Evolutionary conservation across 2,888 invertebrate species (phyloP), one percentile per base, ranked within the genome.

Genomic region (Dasysyrphus tricinctus): DNA sequence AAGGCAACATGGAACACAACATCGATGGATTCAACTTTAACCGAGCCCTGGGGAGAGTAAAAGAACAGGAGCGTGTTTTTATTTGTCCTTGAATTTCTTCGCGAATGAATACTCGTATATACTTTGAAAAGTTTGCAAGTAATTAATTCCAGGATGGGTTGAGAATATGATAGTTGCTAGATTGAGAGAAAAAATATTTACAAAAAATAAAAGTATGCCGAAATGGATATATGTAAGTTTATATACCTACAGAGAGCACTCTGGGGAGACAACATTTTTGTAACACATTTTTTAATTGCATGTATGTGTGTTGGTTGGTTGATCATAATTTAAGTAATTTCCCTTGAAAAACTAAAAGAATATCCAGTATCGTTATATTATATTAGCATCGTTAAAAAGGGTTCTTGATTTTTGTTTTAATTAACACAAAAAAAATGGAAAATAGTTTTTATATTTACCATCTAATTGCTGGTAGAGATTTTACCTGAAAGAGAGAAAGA

Each of bases 11-110:
- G 32, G 39, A 14, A 69, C 24, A 61, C 69, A 78, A 47, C 47
- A 78, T 78, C 49, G 47, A 67, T 19, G 73, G 47, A 75, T 70
- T 75, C 61, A 75, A 51, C 59, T 74, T 74, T 39, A 49, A 57
- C 54, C 44, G 14, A 56, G 42, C 51, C 65, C 8, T 51, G 42
- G 49, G n/a, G 63, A 39, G 19, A 34, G 24, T 44, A 49, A 39
- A 73, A 67, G 32, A 49, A 54, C 37, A 29, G 24, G 39, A 54
- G 54, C 37, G 2, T 69, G 29, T 69, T 39, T 54, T 34, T 67
- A 19, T 47, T 12, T 11, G 24, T 72, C 65, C 65, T 81, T 72
- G 49, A 65, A 49, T 69, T 69, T 56, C 34, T 61, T 74, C 61
- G 44, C 39, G 59, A 61, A 24, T 14, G 37, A 12, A 9, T 47